phyloP scores from a whole-genome alignment of 64 coral and sea anemone species.

The Montipora sp. region DNA sequence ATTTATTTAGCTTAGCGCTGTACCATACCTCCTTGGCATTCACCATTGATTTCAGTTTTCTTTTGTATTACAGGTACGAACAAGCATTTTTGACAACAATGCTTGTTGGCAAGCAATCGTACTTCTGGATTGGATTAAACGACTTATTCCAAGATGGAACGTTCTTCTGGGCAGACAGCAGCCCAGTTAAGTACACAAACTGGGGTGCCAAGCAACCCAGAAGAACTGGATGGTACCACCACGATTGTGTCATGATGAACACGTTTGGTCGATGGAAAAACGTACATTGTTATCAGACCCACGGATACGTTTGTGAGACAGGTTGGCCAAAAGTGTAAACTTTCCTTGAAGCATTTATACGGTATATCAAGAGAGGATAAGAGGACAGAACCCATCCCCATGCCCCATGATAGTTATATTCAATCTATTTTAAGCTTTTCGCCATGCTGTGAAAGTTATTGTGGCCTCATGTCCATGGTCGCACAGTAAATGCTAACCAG shows the following conservation, averaged over 20 bases:
- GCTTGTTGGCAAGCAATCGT: slow-evolving; percentile 7
- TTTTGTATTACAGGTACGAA: slow-evolving; percentile 69
- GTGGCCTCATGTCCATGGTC: no score
- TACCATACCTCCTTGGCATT: neutral
- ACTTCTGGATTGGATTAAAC: slow-evolving; percentile 91
- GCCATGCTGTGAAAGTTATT: no score
- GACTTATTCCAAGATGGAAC: slow-evolving; percentile 49
- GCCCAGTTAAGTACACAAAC: slow-evolving; percentile 72
- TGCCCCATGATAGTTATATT: no score
- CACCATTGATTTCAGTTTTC: neutral
- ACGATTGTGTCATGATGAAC: slow-evolving; percentile 71
- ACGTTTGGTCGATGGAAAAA: slow-evolving; percentile 71
- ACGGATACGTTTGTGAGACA: slow-evolving; percentile 85
- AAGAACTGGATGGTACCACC: neutral
- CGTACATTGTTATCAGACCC: slow-evolving; percentile 17
- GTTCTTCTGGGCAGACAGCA: slow-evolving; percentile 73
- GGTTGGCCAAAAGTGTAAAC: slow-evolving; percentile 38
- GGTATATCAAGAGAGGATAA: no score
- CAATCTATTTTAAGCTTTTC: no score
- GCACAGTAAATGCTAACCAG: no score
- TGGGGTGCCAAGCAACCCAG: slow-evolving; percentile 79
- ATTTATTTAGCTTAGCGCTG: no score
- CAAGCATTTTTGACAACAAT: slow-evolving; percentile 83
- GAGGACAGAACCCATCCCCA: no score
- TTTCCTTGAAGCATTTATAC: neutral